phyloP scores from a whole-genome alignment of 1,140 invertebrate species.

The Drosophila watanabei region DNA sequence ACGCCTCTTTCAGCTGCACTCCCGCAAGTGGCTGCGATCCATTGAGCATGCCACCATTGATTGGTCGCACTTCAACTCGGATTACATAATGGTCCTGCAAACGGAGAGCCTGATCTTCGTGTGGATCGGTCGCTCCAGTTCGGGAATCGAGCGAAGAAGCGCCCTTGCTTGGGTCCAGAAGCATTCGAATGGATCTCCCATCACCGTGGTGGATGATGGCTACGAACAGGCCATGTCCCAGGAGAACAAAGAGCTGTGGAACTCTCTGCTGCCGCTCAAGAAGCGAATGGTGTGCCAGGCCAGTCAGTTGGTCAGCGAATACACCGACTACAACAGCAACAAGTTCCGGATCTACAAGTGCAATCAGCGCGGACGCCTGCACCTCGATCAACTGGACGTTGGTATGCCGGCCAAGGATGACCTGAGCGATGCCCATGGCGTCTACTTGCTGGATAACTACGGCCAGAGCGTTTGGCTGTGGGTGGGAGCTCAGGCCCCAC shows the following conservation, averaged over 20 bases:
- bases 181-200: constrained; percentile 85
- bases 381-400: constrained; percentile 94
- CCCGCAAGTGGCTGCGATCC: constrained; percentile 78
- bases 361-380: constrained; percentile 92
- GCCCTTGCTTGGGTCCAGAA: constrained; percentile 85
- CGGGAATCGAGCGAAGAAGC: constrained; percentile 72
- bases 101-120: constrained; percentile 90
- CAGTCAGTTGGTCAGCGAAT: constrained; percentile 72
- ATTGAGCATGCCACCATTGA: constrained; percentile 88
- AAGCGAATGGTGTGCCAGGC: constrained; percentile 88
- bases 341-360: constrained; percentile 90
- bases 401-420: constrained; percentile 93
- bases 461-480: constrained; percentile 96
- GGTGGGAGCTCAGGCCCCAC: constrained; percentile 91
- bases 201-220: constrained; percentile 94
- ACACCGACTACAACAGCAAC: constrained; percentile 67
- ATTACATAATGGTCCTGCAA: constrained; percentile 95
- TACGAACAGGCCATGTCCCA: constrained; percentile 91
- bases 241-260: constrained; percentile 89
- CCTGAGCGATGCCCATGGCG: constrained; percentile 88
- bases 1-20: constrained; percentile 73
- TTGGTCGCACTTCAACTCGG: constrained; percentile 94
- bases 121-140: constrained; percentile 90
- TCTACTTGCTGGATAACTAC: constrained; percentile 95
- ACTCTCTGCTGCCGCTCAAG: constrained; percentile 89